Base-by-base conservation (phyloP, 2,797 vertebrate species). In the Acropternis orthonyx region DNA sequence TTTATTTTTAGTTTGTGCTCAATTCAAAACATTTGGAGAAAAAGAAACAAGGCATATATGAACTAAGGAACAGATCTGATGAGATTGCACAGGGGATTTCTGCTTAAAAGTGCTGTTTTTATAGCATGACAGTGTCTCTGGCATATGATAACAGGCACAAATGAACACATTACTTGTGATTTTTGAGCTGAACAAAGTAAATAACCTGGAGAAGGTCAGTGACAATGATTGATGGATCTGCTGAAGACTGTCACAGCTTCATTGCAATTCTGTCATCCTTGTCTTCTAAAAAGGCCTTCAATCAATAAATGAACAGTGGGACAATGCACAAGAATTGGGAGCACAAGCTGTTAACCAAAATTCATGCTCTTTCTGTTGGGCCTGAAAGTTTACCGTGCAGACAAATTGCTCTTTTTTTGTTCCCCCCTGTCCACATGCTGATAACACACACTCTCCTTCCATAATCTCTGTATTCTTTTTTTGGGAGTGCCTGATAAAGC, bases 171-270 rank as follows among this genome's bases (percentile, higher is more conserved):
- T 91, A 55, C 39, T 85, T 39, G 30, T 72, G 1, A n/a, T 88
- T 86, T 92, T 82, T 66, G 54, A 85, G 78, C 58, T 39, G 55
- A 92, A 52, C 15, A 66, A 81, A 86, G 56, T 58, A 81, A 92
- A 66, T 72, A 86, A 65, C n/a, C 27, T 48, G 75, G n/a, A 22
- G 6, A 36, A 75, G 8, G 69, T 68, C 85, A 76, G 22, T 85
- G 78, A 75, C 56, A 69, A 24, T 69, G 84, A 93, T 27, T 78
- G 90, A 86, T 84, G 37, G 27, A 37, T 56, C 36, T 75, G 39
- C 56, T 87, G 22, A 56, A 56, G 77, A n/a, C 62, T 85, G 58
- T 49, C 58, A 81, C 51, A 75, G 51, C 62, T 56, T 67, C 61
- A 52, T 51, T 90, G 67, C 19, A 85, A 30, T 20, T 76, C 65